Evolutionary conservation across 2,888 invertebrate genomes (phyloP).

Genomic region (Cephus rjabovi): DNA sequence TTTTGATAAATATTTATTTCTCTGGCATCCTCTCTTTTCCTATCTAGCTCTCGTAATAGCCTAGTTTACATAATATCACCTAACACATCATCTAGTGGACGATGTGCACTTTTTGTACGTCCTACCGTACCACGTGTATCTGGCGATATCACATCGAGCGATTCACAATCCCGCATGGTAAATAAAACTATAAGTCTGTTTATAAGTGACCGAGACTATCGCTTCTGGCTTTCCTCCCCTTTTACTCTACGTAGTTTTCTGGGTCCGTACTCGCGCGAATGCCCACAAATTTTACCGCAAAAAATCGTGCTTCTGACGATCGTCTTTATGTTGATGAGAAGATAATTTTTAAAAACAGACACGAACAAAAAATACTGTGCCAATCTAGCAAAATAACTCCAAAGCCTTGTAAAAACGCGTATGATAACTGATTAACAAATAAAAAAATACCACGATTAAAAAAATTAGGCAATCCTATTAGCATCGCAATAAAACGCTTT

Average conservation of each 20-base stretch:
- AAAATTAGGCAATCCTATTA: not conserved
- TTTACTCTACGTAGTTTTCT: not conserved
- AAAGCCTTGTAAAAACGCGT: not conserved
- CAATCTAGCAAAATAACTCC: not conserved
- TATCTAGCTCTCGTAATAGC: not conserved
- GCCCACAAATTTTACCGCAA: not conserved
- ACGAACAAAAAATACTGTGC: not conserved
- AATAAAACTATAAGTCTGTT: not conserved
- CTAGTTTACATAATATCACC: slow-evolving; percentile 18
- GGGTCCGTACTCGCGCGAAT: slow-evolving; percentile 13
- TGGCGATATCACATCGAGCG: not conserved
- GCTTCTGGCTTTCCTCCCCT: not conserved
- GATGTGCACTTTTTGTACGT: not conserved
- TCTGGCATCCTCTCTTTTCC: not conserved
- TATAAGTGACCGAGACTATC: not conserved
- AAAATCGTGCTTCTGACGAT: not conserved
- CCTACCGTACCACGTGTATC: not conserved
- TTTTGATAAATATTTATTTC: slow-evolving; percentile 26
- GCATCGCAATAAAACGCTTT: not conserved
- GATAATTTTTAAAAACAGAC: too few relatives aligned
- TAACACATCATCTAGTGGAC: slow-evolving; percentile 8
- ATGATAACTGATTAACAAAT: not conserved
- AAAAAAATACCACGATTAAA: not conserved
- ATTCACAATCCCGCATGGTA: not conserved
- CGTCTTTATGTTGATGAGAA: not conserved